Conservation (phyloP, 2,888 invertebrate genomes). For the Scaeva pyrastri region DNA sequence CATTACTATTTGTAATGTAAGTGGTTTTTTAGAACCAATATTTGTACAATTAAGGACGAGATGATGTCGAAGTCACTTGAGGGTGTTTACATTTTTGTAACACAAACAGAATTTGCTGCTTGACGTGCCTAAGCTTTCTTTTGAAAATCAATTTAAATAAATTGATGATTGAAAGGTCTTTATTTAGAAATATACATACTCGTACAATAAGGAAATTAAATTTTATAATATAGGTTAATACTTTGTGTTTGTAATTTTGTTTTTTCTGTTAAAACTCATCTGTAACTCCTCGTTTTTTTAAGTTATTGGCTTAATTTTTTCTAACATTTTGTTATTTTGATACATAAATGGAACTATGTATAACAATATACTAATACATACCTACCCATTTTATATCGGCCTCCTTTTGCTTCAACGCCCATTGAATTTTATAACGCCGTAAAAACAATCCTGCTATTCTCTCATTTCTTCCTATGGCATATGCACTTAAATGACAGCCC, state of each 20-base stretch:
- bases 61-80: not conserved
- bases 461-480: constrained; percentile 71
- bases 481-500: constrained; percentile 60
- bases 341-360: constrained; percentile 20
- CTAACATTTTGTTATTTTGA: constrained; percentile 51
- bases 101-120: not conserved
- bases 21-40: constrained; percentile 14
- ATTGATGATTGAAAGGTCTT: not conserved
- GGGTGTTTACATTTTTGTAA: not conserved
- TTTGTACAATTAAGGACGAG: not conserved
- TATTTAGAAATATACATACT: too few relatives aligned
- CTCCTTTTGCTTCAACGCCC: constrained; percentile 66
- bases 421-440: constrained; percentile 73
- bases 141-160: not conserved
- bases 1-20: constrained; percentile 21
- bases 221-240: too few relatives aligned
- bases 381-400: constrained; percentile 19
- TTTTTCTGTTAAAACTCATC: not conserved
- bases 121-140: not conserved
- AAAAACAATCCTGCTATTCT: constrained; percentile 74
- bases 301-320: constrained; percentile 59
- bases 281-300: constrained; percentile 38
- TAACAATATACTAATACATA: not conserved
- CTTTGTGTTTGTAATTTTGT: not conserved
- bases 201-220: too few relatives aligned